Conservation (phyloP, 2,113 vertebrate species). For the Synodontis membranacea region DNA sequence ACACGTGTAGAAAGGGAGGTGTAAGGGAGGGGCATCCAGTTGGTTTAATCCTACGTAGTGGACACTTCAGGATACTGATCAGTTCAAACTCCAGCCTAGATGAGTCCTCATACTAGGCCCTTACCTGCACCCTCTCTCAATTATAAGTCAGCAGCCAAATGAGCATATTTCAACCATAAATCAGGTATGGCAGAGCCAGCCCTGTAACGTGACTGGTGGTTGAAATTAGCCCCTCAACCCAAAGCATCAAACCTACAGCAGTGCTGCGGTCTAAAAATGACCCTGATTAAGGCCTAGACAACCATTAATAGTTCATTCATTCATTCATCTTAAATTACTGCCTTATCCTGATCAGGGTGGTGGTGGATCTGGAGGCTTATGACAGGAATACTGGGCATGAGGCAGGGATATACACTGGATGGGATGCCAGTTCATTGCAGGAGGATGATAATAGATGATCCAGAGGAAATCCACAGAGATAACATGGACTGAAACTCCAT, state of each 20-base stretch:
- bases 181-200: background rate
- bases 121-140: background rate
- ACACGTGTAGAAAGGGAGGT: too few relatives aligned
- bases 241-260: background rate
- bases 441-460: background rate
- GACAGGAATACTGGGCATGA: background rate
- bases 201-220: background rate
- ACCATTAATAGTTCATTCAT: background rate
- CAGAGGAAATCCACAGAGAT: too few relatives aligned
- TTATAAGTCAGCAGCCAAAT: background rate
- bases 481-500: background rate
- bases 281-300: background rate
- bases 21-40: too few relatives aligned
- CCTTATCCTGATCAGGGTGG: background rate
- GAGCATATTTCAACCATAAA: background rate
- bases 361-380: background rate
- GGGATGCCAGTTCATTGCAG: background rate
- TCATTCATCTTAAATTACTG: background rate
- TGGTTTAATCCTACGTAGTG: too few relatives aligned
- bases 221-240: background rate
- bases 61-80: background rate
- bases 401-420: background rate
- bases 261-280: background rate
- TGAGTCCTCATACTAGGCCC: background rate
- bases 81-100: background rate